Evolutionary conservation across 2,888 invertebrate species (phyloP).

Genomic region (Macrophya annulata): DNA sequence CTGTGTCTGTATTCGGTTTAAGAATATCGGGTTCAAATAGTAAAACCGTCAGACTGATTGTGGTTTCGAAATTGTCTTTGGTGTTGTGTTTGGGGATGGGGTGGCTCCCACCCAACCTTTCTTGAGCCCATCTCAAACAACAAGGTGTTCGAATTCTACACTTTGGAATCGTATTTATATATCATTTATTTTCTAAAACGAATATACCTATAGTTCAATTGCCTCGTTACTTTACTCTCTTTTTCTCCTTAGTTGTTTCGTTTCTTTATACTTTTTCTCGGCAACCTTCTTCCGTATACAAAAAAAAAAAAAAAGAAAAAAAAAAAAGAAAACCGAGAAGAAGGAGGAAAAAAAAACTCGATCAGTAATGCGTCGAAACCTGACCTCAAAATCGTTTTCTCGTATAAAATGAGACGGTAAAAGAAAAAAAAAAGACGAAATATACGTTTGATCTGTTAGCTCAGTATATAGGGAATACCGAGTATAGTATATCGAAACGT

Average conservation of each 20-base stretch:
- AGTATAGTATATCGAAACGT: neutral
- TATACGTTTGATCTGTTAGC: slow-evolving; percentile 7
- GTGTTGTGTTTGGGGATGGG: neutral
- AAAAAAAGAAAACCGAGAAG: neutral
- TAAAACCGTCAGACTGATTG: slow-evolving; percentile 14
- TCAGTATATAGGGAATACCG: neutral
- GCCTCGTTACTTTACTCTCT: neutral
- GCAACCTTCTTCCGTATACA: neutral
- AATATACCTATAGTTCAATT: neutral
- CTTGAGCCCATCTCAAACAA: neutral
- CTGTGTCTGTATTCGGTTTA: neutral
- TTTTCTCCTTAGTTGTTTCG: too few relatives aligned
- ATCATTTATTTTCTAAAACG: neutral
- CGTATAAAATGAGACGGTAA: neutral
- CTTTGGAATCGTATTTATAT: neutral
- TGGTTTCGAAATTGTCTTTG: neutral
- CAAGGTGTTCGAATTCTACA: neutral
- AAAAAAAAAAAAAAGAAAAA: neutral
- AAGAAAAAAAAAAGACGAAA: neutral
- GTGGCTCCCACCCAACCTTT: neutral
- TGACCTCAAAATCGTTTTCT: neutral
- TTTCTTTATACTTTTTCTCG: neutral
- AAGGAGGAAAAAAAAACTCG: neutral
- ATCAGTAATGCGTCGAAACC: neutral
- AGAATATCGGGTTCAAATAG: neutral